Base-by-base conservation (phyloP, 2,888 invertebrate species). In the Drosophila gaucha region DNA sequence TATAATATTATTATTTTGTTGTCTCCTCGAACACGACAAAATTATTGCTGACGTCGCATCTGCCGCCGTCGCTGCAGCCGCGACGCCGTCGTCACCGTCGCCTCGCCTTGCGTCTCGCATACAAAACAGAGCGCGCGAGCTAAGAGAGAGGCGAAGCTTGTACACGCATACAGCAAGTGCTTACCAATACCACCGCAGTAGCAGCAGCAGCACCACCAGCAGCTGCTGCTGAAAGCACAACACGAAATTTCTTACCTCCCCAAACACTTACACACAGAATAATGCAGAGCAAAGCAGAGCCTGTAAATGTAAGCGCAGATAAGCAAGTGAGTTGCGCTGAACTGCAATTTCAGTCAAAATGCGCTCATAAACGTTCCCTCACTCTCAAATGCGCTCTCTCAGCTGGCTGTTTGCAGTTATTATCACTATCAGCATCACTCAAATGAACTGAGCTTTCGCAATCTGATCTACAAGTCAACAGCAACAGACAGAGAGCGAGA, bases 11-110 rank as follows among this genome's bases (percentile, higher is more conserved):
- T 68, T n/a, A n/a, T n/a, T n/a, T 64, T 66, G 67, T 76, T 71
- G 73, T 71, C 57, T 66, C 22, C 66, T 65, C 71, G 35, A 51
- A 58, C 54, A 60, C 56, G 67, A 62, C 71, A 74, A 60, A 60
- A 60, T 47, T 72, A 62, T 76, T 74, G 74, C 78, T 79, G 78
- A 79, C 82, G 82, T 82, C 79, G 80, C 76, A 63, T 67, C 73
- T 68, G 78, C 63, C 56, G 58, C 63, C 44, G 70, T 63, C 60
- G 78, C 55, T 20, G 71, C 52, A 43, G 52, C 64, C 33, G 69
- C 58, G 58, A 47, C 41, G 74, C 16, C 41, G 41, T n/a, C 18
- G 46, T 20, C 57, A 56, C 43, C 39, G 67, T 39, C 63, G 44
- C 39, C 14, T 18, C 36, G 71, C 43, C 33, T 41, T 35, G 24